Conservation (phyloP, 2,113 vertebrate genomes). For the Dolichallabes microphthalmus region DNA sequence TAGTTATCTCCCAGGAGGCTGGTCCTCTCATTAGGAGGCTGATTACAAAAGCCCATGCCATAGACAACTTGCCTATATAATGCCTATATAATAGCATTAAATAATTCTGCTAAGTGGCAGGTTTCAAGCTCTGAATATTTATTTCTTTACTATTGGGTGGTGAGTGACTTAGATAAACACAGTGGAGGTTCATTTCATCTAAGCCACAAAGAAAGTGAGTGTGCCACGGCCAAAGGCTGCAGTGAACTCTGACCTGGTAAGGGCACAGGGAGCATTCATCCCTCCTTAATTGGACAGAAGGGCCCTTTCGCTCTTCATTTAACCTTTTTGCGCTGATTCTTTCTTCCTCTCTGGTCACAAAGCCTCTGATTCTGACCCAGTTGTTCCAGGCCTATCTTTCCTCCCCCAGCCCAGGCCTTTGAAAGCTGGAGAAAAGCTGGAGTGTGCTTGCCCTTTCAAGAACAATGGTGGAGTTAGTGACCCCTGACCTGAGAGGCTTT, state of each 20-base stretch:
- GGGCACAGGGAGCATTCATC: slow-evolving; percentile 74
- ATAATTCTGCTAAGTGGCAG: slow-evolving; percentile 73
- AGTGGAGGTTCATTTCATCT: slow-evolving; percentile 72
- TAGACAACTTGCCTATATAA: not conserved
- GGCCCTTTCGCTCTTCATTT: slow-evolving; percentile 77
- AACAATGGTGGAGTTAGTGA: slow-evolving; percentile 78
- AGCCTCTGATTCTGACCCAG: slow-evolving; percentile 73
- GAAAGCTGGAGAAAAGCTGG: slow-evolving; percentile 75
- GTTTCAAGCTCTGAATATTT: slow-evolving; percentile 70
- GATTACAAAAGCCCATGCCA: slow-evolving; percentile 1
- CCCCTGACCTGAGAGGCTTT: slow-evolving; percentile 66
- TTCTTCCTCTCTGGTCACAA: slow-evolving; percentile 67
- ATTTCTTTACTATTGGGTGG: slow-evolving; percentile 68
- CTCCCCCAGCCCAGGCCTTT: slow-evolving; percentile 72
- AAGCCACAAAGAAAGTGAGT: slow-evolving; percentile 72
- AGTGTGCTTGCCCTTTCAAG: slow-evolving; percentile 76
- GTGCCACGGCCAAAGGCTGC: slow-evolving; percentile 68
- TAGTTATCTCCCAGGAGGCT: too few species aligned
- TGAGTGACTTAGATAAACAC: slow-evolving; percentile 75
- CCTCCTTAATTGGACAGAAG: slow-evolving; percentile 76
- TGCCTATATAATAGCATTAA: slow-evolving; percentile 61
- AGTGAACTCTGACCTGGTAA: slow-evolving; percentile 68
- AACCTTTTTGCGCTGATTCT: slow-evolving; percentile 73
- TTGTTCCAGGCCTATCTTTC: slow-evolving; percentile 71
- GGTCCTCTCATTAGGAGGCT: not conserved